Base-by-base conservation (phyloP, 2,888 invertebrate species). In the Ectemnius continuus region DNA sequence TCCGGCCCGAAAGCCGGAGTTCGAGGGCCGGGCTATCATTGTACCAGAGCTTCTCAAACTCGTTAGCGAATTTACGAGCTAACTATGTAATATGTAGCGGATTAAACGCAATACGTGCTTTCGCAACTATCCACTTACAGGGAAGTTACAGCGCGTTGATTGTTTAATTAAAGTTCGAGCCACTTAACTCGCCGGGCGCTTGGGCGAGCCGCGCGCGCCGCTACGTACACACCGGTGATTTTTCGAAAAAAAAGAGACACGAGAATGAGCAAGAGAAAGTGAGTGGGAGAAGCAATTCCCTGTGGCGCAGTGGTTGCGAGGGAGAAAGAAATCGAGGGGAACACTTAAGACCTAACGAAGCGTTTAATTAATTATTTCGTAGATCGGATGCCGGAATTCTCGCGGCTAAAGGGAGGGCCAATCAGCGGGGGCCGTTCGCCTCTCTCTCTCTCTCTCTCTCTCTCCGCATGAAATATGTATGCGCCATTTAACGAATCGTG, bases 151-250 rank as follows among this genome's bases (percentile, higher is more conserved):
- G n/a, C 14, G 52, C 52, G 52, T 14, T 52, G 16, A 52, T 52
- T 52, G 36, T 52, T 52, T 52, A 52, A 52, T 52, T 52, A 52
- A 52, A 16, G n/a, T 52, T 52, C 52, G 52, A 52, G n/a, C 52
- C 52, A 52, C 14, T 52, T 52, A 52, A 52, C 52, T 16, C 52
- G 52, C 52, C n/a, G 6, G 14, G 13, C 6, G 36, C 8, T 23
- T 23, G n/a, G 13, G 52, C 14, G n/a, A 16, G 52, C 52, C 52
- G 11, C 14, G 52, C 52, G 52, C 14, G 1, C 14, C n/a, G 2
- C 16, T 14, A 16, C 14, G n/a, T 52, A 16, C 52, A 16, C 52
- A 16, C 52, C 8, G 8, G 8, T 8, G 36, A 36, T 6, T 11
- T 36, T 36, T 36, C 6, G 0, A 2, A 11, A 11, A 36, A 36